Conservation (phyloP, 2,113 vertebrate species). For the Misgurnus anguillicaudatus region DNA sequence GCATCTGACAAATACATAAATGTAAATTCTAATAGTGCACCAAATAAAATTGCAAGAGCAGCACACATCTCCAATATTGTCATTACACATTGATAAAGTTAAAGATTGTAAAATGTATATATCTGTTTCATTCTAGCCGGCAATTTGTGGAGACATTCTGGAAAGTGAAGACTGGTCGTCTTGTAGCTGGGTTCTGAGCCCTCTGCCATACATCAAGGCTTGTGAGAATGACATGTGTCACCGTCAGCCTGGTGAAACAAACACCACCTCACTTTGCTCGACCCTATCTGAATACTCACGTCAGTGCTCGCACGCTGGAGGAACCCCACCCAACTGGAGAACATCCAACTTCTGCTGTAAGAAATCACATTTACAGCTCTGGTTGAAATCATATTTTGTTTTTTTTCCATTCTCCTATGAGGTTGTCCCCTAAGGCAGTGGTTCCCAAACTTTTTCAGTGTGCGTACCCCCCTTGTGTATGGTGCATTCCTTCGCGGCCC, state of each 20-base stretch:
- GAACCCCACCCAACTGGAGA: conserved; percentile 85
- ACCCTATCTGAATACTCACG: conserved; percentile 90
- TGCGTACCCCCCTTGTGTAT: too few relatives aligned
- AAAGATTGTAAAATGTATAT: background rate
- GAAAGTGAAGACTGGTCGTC: conserved; percentile 71
- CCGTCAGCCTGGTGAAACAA: conserved; percentile 58
- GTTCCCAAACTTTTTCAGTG: too few relatives aligned
- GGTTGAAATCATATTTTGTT: background rate
- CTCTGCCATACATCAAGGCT: conserved; percentile 80
- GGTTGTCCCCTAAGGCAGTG: too few relatives aligned
- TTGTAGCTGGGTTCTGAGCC: conserved; percentile 73
- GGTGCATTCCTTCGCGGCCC: too few relatives aligned
- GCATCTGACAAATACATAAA: too few relatives aligned
- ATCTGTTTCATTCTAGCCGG: conserved; percentile 51
- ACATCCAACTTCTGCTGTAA: conserved; percentile 83
- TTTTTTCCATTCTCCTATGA: too few relatives aligned
- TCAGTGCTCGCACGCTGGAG: conserved; percentile 90
- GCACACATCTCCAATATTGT: too few relatives aligned
- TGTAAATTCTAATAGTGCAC: too few relatives aligned
- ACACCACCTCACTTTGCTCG: conserved; percentile 80
- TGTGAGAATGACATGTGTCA: conserved; percentile 85
- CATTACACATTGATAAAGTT: background rate
- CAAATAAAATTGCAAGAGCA: too few relatives aligned
- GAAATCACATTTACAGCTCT: conserved; percentile 31
- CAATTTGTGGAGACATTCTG: conserved; percentile 73